A percentile compares a stretch with the other conserved stretches of the same genome.
These are phyloP conservation scores for Enteromius viviparus DNA, from an alignment of 2,797 vertebrate species.

Conservation along the genomic window DNA sequence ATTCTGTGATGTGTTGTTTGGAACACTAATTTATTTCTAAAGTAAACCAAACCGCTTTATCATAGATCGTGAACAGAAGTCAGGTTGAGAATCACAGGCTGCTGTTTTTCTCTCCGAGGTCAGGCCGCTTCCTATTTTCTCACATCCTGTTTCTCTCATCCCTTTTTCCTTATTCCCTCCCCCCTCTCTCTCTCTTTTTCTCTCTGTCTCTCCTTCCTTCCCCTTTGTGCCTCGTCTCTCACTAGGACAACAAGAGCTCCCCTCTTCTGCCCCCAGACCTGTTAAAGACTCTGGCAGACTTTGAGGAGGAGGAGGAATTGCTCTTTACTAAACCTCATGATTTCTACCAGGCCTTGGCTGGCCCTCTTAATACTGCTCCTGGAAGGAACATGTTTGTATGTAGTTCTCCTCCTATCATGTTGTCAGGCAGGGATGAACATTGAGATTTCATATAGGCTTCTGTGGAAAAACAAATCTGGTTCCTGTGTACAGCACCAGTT, in stretches of 20 bases:
- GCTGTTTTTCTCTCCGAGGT: constrained; percentile 46
- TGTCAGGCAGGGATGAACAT: constrained; percentile 11
- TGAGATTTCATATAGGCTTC: constrained; percentile 5
- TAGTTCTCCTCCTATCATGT: constrained; percentile 77
- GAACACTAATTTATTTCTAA: neutral
- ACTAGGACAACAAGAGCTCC: constrained; percentile 96
- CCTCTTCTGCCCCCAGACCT: constrained; percentile 99
- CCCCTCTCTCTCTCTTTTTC: constrained; percentile 55
- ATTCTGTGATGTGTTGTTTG: neutral
- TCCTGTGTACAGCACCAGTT: neutral
- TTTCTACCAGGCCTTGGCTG: constrained; percentile 97
- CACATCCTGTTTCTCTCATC: constrained; percentile 60
- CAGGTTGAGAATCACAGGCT: constrained; percentile 12
- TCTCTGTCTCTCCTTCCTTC: constrained; percentile 58
- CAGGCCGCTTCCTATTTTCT: constrained; percentile 55
- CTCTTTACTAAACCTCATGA: constrained; percentile 97
- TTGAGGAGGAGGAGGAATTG: constrained; percentile 99
- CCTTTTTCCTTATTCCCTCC: constrained; percentile 38
- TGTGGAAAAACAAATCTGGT: neutral
- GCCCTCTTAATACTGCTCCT: constrained; percentile 94
- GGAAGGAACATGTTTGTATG: constrained; percentile 99
- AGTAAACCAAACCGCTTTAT: neutral
- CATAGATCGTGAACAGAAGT: neutral
- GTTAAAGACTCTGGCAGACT: constrained; percentile 98
- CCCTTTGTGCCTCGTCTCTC: constrained; percentile 82